Percentiles rank a stretch among this genome's conserved stretches.
phyloP scores from a whole-genome alignment of 2,797 vertebrate genomes.

The Sus cebifrons region DNA sequence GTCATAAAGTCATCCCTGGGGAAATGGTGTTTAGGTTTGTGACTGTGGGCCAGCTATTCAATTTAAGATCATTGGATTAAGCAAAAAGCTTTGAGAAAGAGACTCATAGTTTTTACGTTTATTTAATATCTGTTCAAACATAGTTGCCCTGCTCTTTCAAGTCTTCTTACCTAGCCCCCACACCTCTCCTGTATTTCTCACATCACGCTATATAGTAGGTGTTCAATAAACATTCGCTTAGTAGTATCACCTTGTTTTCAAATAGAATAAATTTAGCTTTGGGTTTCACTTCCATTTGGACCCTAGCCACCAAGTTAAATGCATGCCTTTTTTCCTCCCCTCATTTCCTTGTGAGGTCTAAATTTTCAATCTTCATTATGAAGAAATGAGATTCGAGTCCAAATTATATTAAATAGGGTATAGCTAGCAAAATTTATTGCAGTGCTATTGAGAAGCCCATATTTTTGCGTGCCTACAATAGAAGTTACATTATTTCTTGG shows the following conservation, averaged over 20 bases:
- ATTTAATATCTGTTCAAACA: neutral
- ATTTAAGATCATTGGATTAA: neutral
- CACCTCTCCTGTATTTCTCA: neutral
- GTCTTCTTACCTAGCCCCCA: neutral
- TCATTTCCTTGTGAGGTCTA: conserved; percentile 24
- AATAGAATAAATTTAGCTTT: conserved; percentile 52
- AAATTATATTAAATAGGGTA: conserved; percentile 16
- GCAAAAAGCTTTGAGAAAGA: neutral
- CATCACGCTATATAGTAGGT: neutral
- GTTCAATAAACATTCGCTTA: neutral
- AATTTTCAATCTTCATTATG: conserved; percentile 72
- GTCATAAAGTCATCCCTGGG: neutral
- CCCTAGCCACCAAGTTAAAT: conserved; percentile 43
- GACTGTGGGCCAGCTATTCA: neutral
- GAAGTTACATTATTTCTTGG: neutral
- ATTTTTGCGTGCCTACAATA: conserved; percentile 33
- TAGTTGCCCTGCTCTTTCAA: neutral
- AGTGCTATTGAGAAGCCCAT: conserved; percentile 6
- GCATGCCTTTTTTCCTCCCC: neutral
- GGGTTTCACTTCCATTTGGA: conserved; percentile 50
- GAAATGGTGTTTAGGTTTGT: conserved; percentile 28
- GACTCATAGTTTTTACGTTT: conserved; percentile 26
- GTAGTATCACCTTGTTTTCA: conserved; percentile 9
- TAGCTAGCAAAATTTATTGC: neutral
- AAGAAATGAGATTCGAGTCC: conserved; percentile 62